Percentiles rank a stretch among this genome's conserved stretches.
These are phyloP conservation scores for Baccha elongata DNA, from an alignment of 2,888 invertebrate species.

Conservation along the genomic window DNA sequence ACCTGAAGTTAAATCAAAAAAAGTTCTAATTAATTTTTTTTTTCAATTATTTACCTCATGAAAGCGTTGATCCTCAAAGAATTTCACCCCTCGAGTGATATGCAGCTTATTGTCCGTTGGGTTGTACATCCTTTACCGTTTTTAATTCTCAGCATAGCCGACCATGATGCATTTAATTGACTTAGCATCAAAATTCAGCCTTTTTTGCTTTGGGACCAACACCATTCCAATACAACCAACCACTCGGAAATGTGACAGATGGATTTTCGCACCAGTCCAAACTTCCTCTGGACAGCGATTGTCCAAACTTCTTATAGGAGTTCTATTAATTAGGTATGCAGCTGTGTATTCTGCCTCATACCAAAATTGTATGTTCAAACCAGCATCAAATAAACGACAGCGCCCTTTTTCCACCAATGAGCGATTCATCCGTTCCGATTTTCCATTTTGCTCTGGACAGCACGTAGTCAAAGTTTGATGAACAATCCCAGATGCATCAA, in stretches of 20 bases:
- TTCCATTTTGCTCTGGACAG: slow-evolving; percentile 5
- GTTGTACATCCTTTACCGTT: slow-evolving; percentile 17
- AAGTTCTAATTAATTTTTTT: too few relatives aligned
- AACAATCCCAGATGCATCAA: slow-evolving; percentile 11
- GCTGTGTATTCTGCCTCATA: slow-evolving; percentile 71
- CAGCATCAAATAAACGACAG: slow-evolving; percentile 58
- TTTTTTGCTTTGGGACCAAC: slow-evolving; percentile 17
- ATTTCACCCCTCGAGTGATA: slow-evolving; percentile 18
- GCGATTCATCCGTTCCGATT: slow-evolving; percentile 48
- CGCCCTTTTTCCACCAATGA: slow-evolving; percentile 63
- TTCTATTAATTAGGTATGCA: slow-evolving; percentile 47
- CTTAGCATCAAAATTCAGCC: slow-evolving; percentile 13
- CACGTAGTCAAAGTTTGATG: slow-evolving; percentile 4
- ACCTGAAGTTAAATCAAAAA: neutral
- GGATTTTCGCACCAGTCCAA: slow-evolving; percentile 77
- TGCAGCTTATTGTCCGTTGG: neutral
- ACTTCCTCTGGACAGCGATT: slow-evolving; percentile 78
- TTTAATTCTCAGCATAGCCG: slow-evolving; percentile 10
- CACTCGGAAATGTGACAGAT: slow-evolving; percentile 77
- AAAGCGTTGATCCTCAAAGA: neutral
- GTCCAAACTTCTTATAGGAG: slow-evolving; percentile 1
- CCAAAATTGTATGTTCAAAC: slow-evolving; percentile 39
- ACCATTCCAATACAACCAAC: slow-evolving; percentile 77
- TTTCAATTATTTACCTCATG: neutral
- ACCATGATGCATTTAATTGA: slow-evolving; percentile 30